These are phyloP conservation scores for Poeciliopsis turrubarensis DNA, from an alignment of 2,113 vertebrate genomes.

Conservation along the genomic window DNA sequence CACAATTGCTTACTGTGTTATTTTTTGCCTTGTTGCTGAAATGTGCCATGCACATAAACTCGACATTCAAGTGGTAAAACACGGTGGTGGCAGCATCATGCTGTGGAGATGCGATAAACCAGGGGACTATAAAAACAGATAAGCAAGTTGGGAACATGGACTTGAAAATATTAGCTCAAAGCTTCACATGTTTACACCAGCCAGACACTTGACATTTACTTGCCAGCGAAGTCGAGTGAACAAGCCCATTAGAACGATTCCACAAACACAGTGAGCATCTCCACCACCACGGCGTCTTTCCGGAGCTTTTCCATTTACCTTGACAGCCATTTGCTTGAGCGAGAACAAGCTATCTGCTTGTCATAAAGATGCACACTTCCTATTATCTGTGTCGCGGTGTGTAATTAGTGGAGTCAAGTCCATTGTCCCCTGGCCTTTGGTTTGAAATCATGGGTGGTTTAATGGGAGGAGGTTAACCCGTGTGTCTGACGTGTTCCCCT, in stretches of 20 bases:
- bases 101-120: too few relatives aligned
- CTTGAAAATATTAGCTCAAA: background rate
- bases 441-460: constrained; percentile 78
- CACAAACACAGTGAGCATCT: background rate
- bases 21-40: too few relatives aligned
- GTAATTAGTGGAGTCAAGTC: constrained; percentile 79
- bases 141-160: background rate
- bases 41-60: too few relatives aligned
- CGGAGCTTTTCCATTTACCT: constrained; percentile 29
- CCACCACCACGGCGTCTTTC: constrained; percentile 11
- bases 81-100: too few relatives aligned
- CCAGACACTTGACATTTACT: constrained; percentile 9
- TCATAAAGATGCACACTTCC: constrained; percentile 61
- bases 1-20: too few relatives aligned
- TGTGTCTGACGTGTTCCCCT: constrained; percentile 65
- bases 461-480: constrained; percentile 75
- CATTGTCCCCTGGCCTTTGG: constrained; percentile 74
- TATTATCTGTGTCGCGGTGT: constrained; percentile 63
- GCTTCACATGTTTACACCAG: background rate
- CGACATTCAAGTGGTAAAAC: too few relatives aligned
- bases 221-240: background rate
- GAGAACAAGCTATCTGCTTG: constrained; percentile 36
- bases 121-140: background rate
- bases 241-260: background rate
- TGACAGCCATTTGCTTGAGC: constrained; percentile 27